Evolutionary conservation across 2,797 vertebrate species (phyloP), one percentile per base, ranked within the genome.

Genomic region (Rhinogobio ventralis): DNA sequence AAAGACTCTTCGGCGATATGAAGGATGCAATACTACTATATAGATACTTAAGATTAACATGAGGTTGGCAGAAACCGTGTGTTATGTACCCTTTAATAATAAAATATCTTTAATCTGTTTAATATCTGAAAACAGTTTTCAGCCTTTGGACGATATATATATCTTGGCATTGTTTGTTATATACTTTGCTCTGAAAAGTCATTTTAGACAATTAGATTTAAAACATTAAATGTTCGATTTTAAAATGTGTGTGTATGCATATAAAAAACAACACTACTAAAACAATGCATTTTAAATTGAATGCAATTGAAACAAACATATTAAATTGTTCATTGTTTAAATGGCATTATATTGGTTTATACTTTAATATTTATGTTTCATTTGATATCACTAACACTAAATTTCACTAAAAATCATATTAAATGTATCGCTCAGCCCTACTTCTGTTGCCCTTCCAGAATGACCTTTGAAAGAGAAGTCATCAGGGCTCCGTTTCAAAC

Each of bases 381-480:
- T 64, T 64, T 62, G 25, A 62, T 28, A 28, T 15, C 60, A 1
- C 13, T 28, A 15, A n/a, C n/a, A n/a, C n/a, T n/a, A n/a, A n/a
- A n/a, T n/a, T n/a, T n/a, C n/a, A n/a, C n/a, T n/a, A n/a, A n/a
- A 36, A 80, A 53, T 25, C 2, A 0, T 11, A 42, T 33, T 25
- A 25, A 36, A 36, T 20, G 2, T 25, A 33, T 28, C 10, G 9
- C 20, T 8, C 11, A 60, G 19, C 11, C 55, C 7, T 55, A 4
- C 20, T 76, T 25, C 49, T 42, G 19, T 30, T 82, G 76, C 51
- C n/a, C 53, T 86, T 85, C 66, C 20, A 46, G 28, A 77, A 11
- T 76, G 55, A 83, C 64, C 77, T 85, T 39, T 39, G 57, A 67
- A 77, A 30, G 87, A 80, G 51, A 74, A 82, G n/a, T 60, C 39